phyloP scores from a whole-genome alignment of 2,797 vertebrate species.

The Pseudotriccus pelzelni region DNA sequence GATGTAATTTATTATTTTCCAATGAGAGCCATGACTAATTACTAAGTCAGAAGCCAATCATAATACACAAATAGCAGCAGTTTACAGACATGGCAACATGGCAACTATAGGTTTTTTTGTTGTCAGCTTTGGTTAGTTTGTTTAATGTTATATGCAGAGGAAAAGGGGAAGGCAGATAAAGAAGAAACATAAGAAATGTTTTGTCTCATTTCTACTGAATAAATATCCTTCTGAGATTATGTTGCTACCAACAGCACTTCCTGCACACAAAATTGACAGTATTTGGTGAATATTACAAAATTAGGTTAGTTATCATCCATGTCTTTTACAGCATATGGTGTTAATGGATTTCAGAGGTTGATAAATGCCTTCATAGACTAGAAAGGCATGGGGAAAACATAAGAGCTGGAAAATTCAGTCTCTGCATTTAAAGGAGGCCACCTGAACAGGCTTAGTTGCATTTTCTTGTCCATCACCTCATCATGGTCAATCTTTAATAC shows the following conservation, averaged over 20 bases:
- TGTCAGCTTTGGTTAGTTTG: constrained; percentile 30
- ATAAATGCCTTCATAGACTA: neutral
- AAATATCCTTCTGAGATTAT: constrained; percentile 15
- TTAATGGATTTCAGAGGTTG: neutral
- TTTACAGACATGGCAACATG: constrained; percentile 4
- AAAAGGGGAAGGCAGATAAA: constrained; percentile 10
- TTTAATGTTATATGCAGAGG: neutral
- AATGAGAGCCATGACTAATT: neutral
- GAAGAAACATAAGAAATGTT: neutral
- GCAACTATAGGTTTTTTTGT: neutral
- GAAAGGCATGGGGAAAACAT: neutral
- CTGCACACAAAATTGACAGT: neutral
- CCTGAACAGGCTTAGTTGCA: neutral
- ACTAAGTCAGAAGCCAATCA: constrained; percentile 2
- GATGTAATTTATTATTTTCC: neutral
- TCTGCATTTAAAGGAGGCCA: neutral
- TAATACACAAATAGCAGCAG: neutral
- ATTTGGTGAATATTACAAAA: neutral
- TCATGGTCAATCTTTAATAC: neutral
- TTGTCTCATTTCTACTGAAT: constrained; percentile 37
- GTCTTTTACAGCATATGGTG: neutral
- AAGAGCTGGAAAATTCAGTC: neutral
- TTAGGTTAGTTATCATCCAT: neutral
- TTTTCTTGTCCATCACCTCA: neutral
- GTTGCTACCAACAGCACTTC: constrained; percentile 31